A percentile compares a stretch with the other conserved stretches of the same genome.
Conservation (phyloP, 2,797 vertebrate species). For the Distichodus sexfasciatus region DNA sequence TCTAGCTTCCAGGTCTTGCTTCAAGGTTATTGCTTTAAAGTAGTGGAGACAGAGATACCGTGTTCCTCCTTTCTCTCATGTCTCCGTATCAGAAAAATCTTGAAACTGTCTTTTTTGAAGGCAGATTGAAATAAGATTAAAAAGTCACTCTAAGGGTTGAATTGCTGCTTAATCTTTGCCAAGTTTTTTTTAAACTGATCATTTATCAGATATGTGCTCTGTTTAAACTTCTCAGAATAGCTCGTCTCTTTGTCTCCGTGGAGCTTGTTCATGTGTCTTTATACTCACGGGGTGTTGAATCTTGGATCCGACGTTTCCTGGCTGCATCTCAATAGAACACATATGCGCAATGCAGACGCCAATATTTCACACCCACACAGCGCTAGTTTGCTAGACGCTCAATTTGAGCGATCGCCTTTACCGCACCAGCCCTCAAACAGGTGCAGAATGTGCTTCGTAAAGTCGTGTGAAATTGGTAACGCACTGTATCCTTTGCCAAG, state of each 20-base stretch:
- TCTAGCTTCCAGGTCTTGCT: too few relatives aligned
- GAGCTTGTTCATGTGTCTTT: slow-evolving; percentile 46
- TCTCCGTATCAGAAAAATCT: too few relatives aligned
- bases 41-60: too few relatives aligned
- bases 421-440: slow-evolving; percentile 10
- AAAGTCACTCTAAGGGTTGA: too few relatives aligned
- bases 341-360: slow-evolving; percentile 46
- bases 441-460: slow-evolving; percentile 18
- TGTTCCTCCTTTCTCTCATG: too few relatives aligned
- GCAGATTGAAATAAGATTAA: too few relatives aligned
- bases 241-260: slow-evolving; percentile 34
- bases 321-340: slow-evolving; percentile 38
- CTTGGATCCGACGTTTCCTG: slow-evolving; percentile 40
- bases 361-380: slow-evolving; percentile 45
- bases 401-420: slow-evolving; percentile 34
- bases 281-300: slow-evolving; percentile 28
- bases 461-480: slow-evolving; percentile 35
- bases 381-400: slow-evolving; percentile 41
- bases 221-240: slow-evolving; percentile 36
- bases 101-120: too few relatives aligned
- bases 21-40: too few relatives aligned
- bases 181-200: neutral
- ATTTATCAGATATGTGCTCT: neutral
- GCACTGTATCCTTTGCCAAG: slow-evolving; percentile 3
- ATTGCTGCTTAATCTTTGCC: neutral